phyloP scores from a whole-genome alignment of 2,888 invertebrate genomes.

The Drosophila bunnanda region DNA sequence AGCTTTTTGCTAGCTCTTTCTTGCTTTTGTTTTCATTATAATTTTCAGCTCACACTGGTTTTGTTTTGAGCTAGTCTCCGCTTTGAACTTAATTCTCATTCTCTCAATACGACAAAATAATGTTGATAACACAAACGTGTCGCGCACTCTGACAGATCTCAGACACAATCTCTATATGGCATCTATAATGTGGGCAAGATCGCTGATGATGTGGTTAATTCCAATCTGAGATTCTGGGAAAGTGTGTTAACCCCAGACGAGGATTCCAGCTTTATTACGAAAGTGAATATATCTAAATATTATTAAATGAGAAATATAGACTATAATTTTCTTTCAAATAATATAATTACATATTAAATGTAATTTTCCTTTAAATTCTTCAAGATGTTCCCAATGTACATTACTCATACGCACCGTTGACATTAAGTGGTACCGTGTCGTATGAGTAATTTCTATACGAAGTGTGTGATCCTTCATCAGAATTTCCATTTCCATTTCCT shows the following conservation, averaged over 20 bases:
- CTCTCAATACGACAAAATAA: conserved; percentile 3
- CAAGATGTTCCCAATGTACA: background rate
- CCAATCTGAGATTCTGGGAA: conserved; percentile 2
- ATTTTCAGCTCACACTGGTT: conserved; percentile 20
- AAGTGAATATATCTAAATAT: background rate
- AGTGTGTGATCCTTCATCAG: conserved; percentile 5
- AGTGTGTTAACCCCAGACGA: conserved; percentile 13
- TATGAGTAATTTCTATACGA: conserved; percentile 13
- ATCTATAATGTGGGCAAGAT: conserved; percentile 11
- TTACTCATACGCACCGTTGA: conserved; percentile 30
- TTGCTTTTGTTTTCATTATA: conserved; percentile 20
- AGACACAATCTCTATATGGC: background rate
- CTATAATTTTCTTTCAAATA: background rate
- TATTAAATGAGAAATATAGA: too few species aligned
- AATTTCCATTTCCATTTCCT: conserved; percentile 40
- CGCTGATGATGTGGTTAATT: conserved; percentile 5
- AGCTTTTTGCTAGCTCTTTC: conserved; percentile 9
- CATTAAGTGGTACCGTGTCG: conserved; percentile 13
- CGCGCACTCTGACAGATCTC: background rate
- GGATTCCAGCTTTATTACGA: background rate
- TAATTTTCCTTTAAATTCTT: background rate
- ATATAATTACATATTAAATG: too few species aligned
- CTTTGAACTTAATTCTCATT: conserved; percentile 9
- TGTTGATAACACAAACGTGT: conserved; percentile 52
- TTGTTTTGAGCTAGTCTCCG: conserved; percentile 32